These are phyloP conservation scores for Auanema sp. DNA, from an alignment of 2,888 invertebrate species.

Conservation along the genomic window DNA sequence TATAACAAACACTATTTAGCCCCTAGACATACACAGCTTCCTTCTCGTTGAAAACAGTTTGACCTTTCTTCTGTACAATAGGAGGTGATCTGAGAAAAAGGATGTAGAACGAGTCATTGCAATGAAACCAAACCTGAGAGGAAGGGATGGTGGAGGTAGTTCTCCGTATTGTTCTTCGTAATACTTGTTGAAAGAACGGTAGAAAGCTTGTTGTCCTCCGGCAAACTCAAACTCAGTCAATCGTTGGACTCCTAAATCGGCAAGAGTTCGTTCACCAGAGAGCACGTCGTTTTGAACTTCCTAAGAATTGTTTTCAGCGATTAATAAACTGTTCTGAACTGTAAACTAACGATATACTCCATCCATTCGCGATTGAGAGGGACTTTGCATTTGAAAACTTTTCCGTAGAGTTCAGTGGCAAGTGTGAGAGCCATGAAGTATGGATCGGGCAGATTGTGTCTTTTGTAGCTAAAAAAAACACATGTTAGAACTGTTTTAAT, in stretches of 20 bases:
- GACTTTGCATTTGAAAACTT: conserved; percentile 52
- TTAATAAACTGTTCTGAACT: too few species aligned
- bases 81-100: conserved; percentile 26
- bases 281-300: conserved; percentile 66
- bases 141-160: conserved; percentile 52
- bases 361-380: conserved; percentile 60
- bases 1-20: too few species aligned
- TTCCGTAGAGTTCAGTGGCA: conserved; percentile 50
- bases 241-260: conserved; percentile 66
- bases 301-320: too few species aligned
- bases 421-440: conserved; percentile 44
- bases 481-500: conserved; percentile 3
- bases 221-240: conserved; percentile 64
- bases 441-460: conserved; percentile 57
- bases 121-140: conserved; percentile 33
- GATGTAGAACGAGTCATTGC: background rate
- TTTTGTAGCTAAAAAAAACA: conserved; percentile 39
- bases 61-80: conserved; percentile 16
- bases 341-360: conserved; percentile 55
- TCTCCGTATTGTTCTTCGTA: conserved; percentile 59
- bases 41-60: conserved; percentile 11
- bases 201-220: conserved; percentile 53
- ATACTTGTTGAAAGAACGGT: conserved; percentile 52
- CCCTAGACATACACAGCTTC: too few species aligned
- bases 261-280: conserved; percentile 64